Percentiles rank a stretch among this genome's conserved stretches.
Conservation (phyloP, 2,888 invertebrate species). For the Herminia tarsipennalis region DNA sequence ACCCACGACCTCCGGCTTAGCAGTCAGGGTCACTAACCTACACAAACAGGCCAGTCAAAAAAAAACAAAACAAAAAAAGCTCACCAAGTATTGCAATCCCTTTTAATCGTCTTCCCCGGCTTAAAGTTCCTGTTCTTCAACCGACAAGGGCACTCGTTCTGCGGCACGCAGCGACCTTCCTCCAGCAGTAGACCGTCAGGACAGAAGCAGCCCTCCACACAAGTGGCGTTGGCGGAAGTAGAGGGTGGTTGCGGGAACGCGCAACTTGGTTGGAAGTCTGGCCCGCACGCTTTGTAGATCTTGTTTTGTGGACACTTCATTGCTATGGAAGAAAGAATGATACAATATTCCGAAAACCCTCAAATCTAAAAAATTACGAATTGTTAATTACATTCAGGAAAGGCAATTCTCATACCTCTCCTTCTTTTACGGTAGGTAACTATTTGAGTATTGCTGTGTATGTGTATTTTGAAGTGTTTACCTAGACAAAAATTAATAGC, state of each 20-base stretch:
- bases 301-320: conserved; percentile 91
- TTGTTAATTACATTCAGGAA: too few species aligned
- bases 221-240: conserved; percentile 75
- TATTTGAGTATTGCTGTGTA: too few species aligned
- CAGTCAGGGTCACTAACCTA: too few species aligned
- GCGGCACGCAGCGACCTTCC: conserved; percentile 90
- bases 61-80: conserved; percentile 15
- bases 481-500: too few species aligned
- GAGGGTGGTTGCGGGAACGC: conserved; percentile 74
- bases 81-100: conserved; percentile 95
- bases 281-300: conserved; percentile 92
- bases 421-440: too few species aligned
- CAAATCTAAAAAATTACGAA: too few species aligned
- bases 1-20: too few species aligned
- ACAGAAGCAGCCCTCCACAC: conserved; percentile 96
- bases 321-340: conserved; percentile 81
- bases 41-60: too few species aligned
- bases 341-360: too few species aligned
- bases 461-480: neutral
- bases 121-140: conserved; percentile 90
- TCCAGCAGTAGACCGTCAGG: conserved; percentile 91
- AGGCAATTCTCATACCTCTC: too few species aligned
- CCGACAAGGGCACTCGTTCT: conserved; percentile 92
- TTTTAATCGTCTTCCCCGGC: conserved; percentile 89
- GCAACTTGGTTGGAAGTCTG: conserved; percentile 90